Evolutionary conservation across 2,888 invertebrate species (phyloP), one percentile per base, ranked within the genome.

Genomic region (Hydraecia micacea): DNA sequence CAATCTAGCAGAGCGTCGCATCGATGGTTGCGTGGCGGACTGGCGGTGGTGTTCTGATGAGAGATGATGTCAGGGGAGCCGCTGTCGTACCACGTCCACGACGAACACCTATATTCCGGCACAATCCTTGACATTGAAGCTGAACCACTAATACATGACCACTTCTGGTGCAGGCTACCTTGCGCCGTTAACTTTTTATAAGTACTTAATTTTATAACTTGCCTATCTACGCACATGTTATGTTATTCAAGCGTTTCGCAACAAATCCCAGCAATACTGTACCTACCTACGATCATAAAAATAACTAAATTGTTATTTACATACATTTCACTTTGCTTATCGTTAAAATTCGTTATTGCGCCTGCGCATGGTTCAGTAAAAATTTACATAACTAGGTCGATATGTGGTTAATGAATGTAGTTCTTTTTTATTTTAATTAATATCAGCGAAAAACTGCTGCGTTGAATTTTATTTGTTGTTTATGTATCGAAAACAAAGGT

Each of bases 291-390:
- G 39, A 60, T 65, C 74, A 69, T 79, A 83, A 81, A 82, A 75
- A 63, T 65, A 66, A 69, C n/a, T 62, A 36, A 72, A 63, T 58
- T 18, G n/a, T 67, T 79, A 52, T 65, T 62, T 32, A 72, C 36
- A 67, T 42, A 62, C n/a, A 71, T 80, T 79, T 69, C 65, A 71
- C 42, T 70, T 84, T 39, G 49, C 73, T 76, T 85, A 85, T 81
- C 85, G 25, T 25, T 25, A 42, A n/a, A 80, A 83, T 68, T 70
- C 39, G 39, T 39, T 13, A 60, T 5, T 60, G 66, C 65, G 65
- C 28, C 21, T 36, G 80, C 46, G 42, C 71, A 39, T 52, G 67
- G 21, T 52, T 68, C 21, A 60, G 1, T 42, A 67, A 70, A 18
- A 28, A 49, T 52, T 52, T 55, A 25, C 60, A 15, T 42, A 83